These are phyloP conservation scores for Poeciliopsis retropinna DNA, from an alignment of 2,113 vertebrate species.

Conservation along the genomic window DNA sequence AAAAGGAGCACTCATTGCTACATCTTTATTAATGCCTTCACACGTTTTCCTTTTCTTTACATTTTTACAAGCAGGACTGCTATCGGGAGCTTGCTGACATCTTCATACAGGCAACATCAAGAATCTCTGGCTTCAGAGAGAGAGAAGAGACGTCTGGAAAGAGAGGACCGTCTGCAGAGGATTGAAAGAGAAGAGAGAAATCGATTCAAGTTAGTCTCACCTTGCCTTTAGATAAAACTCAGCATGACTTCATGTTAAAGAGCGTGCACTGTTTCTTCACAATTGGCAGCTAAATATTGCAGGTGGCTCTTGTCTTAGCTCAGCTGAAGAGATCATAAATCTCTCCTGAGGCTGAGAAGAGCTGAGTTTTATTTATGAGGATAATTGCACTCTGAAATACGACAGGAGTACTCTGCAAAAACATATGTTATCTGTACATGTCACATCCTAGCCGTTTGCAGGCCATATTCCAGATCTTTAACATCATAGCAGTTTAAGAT, in stretches of 20 bases:
- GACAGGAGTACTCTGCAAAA: neutral
- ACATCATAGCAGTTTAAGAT: neutral
- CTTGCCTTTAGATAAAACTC: constrained; percentile 9
- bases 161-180: constrained; percentile 93
- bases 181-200: constrained; percentile 96
- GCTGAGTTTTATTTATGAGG: constrained; percentile 19
- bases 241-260: constrained; percentile 1
- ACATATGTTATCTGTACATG: constrained; percentile 2
- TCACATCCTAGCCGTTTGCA: neutral
- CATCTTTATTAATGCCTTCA: neutral
- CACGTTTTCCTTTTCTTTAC: neutral
- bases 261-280: constrained; percentile 5
- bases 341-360: constrained; percentile 20
- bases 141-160: constrained; percentile 89
- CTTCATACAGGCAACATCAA: constrained; percentile 95
- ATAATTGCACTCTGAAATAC: constrained; percentile 21
- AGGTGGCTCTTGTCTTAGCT: constrained; percentile 19
- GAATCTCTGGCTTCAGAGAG: constrained; percentile 93
- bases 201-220: constrained; percentile 89
- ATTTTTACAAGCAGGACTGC: constrained; percentile 73
- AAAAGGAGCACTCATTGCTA: neutral
- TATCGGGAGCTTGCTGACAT: constrained; percentile 88
- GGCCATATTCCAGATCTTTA: neutral
- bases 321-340: constrained; percentile 15
- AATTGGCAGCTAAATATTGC: constrained; percentile 3